A percentile compares a stretch with the other conserved stretches of the same genome.
phyloP scores from a whole-genome alignment of 2,888 invertebrate genomes.

The Pandemis heparana region DNA sequence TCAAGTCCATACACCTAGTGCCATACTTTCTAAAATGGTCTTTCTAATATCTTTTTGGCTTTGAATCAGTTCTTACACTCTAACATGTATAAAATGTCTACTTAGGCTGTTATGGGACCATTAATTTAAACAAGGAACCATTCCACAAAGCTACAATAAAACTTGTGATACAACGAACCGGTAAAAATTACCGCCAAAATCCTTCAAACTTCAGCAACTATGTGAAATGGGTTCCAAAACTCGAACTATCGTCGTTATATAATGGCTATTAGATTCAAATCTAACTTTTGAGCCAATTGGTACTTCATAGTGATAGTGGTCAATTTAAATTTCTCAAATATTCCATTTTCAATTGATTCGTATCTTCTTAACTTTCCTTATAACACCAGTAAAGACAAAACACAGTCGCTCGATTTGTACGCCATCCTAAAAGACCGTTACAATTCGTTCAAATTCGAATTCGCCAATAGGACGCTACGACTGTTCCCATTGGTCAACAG shows the following conservation, averaged over 20 bases:
- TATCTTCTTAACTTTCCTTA: not conserved
- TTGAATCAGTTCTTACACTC: slow-evolving; percentile 14
- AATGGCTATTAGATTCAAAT: not conserved
- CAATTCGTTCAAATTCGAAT: slow-evolving; percentile 9
- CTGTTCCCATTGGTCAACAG: slow-evolving; percentile 7
- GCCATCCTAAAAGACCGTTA: slow-evolving; percentile 3
- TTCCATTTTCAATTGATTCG: not conserved
- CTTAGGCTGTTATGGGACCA: not conserved
- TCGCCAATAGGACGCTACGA: slow-evolving; percentile 14
- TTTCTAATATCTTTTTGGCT: slow-evolving; percentile 33
- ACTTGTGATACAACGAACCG: not conserved
- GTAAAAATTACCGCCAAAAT: not conserved
- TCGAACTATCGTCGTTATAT: not conserved
- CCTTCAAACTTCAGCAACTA: not conserved
- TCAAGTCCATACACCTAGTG: slow-evolving; percentile 13
- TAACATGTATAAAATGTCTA: slow-evolving; percentile 31
- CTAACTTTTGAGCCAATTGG: not conserved
- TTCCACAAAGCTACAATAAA: not conserved
- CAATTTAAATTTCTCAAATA: not conserved
- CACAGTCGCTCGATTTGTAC: not conserved
- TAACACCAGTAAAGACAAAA: not conserved
- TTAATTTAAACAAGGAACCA: not conserved
- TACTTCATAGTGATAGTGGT: not conserved
- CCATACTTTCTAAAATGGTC: slow-evolving; percentile 2
- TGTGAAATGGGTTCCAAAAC: not conserved